Conservation (phyloP, 1,140 invertebrate species). For the Limonius californicus region DNA sequence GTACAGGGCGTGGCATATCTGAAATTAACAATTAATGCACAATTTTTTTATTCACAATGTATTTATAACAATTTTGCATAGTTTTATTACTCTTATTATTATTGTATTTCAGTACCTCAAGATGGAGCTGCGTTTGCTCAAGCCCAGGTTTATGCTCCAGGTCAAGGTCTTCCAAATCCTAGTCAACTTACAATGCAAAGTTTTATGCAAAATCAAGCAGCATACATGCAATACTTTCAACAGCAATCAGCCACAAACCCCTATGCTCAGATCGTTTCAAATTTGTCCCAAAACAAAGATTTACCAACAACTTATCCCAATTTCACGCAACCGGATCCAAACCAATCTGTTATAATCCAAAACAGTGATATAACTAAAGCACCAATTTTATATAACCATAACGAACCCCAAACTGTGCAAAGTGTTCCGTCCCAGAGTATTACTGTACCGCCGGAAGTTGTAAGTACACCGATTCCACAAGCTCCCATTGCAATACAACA, state of each 20-base stretch:
- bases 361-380: conserved; percentile 23
- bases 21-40: too few relatives aligned
- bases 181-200: conserved; percentile 33
- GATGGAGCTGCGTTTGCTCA: too few relatives aligned
- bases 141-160: not conserved
- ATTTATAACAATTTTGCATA: too few relatives aligned
- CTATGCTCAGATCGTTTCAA: conserved; percentile 43
- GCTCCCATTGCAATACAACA: not conserved
- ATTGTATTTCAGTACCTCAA: too few relatives aligned
- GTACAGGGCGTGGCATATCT: too few relatives aligned
- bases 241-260: conserved; percentile 34
- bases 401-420: conserved; percentile 14
- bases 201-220: conserved; percentile 38
- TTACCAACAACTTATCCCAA: not conserved
- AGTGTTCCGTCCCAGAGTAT: not conserved
- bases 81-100: too few relatives aligned
- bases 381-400: conserved; percentile 24
- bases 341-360: not conserved
- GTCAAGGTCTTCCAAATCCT: not conserved
- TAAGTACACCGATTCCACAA: not conserved
- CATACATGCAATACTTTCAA: conserved; percentile 38
- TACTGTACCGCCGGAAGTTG: not conserved
- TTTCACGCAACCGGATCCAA: not conserved
- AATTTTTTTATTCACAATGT: too few relatives aligned
- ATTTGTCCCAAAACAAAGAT: conserved; percentile 22